phyloP scores from a whole-genome alignment of 2,113 vertebrate genomes.

The Lophura nycthemera region DNA sequence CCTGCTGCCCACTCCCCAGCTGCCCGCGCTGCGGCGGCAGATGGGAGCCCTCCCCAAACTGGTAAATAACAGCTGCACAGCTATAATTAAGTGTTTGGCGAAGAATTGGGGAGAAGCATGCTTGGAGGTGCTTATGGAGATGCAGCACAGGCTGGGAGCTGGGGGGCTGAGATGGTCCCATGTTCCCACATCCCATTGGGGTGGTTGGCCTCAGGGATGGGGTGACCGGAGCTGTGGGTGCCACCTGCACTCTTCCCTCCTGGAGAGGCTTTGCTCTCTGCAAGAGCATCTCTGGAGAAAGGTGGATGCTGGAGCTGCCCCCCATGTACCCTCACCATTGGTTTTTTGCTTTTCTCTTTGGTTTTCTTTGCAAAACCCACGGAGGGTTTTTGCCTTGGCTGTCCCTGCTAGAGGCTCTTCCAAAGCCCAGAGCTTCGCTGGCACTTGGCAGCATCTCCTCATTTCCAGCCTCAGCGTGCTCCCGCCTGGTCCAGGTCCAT shows the following conservation, averaged over 20 bases:
- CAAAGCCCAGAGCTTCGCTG: background rate
- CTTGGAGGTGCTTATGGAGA: background rate
- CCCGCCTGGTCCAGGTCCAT: rapidly evolving
- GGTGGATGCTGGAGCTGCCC: background rate
- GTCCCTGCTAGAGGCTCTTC: background rate
- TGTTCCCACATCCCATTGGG: background rate
- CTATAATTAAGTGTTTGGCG: background rate
- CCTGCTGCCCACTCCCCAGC: constrained; percentile 56
- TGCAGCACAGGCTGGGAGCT: background rate
- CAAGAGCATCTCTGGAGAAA: background rate
- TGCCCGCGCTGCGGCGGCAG: constrained; percentile 2
- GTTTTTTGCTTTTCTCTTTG: background rate
- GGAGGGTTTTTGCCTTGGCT: background rate
- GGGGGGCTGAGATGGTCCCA: background rate
- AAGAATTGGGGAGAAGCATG: background rate
- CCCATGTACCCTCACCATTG: background rate
- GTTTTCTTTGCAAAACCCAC: background rate
- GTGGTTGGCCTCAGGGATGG: background rate
- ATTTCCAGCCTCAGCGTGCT: background rate
- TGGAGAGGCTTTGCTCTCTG: background rate
- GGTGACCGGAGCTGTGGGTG: background rate
- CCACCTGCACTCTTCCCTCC: background rate
- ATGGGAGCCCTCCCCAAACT: constrained; percentile 29
- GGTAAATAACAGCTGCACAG: constrained; percentile 36
- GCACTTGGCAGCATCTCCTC: background rate